Percentiles rank a stretch among this genome's conserved stretches.
Conservation (phyloP, 2,888 invertebrate species). For the Sarcophaga subvicina region DNA sequence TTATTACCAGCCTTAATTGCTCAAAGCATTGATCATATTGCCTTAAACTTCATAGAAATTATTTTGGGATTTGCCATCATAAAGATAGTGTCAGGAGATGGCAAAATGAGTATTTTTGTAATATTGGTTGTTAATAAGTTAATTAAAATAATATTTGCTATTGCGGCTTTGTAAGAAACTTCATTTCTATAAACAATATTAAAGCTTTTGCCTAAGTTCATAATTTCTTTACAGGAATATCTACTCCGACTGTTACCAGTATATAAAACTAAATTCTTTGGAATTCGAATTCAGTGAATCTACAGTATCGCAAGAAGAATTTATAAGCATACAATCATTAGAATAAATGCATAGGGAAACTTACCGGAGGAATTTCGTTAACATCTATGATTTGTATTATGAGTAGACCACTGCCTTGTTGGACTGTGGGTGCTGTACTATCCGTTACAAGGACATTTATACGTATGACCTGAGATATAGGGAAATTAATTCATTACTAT, state of each 20-base stretch:
- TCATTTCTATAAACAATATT: not conserved
- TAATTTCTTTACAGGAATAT: conserved; percentile 72
- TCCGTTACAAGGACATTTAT: conserved; percentile 91
- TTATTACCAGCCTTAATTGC: conserved; percentile 77
- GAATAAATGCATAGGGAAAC: conserved; percentile 59
- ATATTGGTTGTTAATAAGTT: conserved; percentile 74
- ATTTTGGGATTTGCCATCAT: conserved; percentile 73
- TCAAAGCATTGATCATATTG: conserved; percentile 75
- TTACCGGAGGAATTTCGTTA: conserved; percentile 86
- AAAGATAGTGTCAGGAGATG: not conserved
- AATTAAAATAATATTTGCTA: conserved; percentile 72
- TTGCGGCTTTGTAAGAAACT: conserved; percentile 73
- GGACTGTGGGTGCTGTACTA: conserved; percentile 89
- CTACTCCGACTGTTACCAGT: conserved; percentile 75
- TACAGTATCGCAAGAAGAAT: conserved; percentile 17
- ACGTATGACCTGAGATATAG: conserved; percentile 84
- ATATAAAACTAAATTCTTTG: conserved; percentile 63
- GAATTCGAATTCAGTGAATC: not conserved
- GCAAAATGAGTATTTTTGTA: conserved; percentile 71
- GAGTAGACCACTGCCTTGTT: conserved; percentile 87
- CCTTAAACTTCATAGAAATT: conserved; percentile 74
- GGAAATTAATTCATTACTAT: not conserved
- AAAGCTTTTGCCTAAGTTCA: not conserved
- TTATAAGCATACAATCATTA: conserved; percentile 50
- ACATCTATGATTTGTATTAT: conserved; percentile 88